Conservation (phyloP, 2,888 invertebrate genomes). For the Agrilus cyanescens region DNA sequence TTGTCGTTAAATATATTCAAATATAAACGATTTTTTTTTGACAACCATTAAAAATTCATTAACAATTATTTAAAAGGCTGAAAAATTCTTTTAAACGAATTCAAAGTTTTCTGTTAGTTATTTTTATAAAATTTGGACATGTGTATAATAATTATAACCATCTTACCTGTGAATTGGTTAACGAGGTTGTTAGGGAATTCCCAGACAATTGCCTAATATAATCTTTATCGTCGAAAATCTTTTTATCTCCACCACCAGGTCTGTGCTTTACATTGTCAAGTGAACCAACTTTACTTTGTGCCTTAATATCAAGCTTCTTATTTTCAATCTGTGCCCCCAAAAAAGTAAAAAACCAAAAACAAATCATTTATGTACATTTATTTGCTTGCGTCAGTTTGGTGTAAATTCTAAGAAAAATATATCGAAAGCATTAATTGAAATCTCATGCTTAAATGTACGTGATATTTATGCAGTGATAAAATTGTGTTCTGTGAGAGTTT, state of each 20-base stretch:
- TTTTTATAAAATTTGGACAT: too few relatives aligned
- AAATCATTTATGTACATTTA: not conserved
- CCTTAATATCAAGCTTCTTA: constrained; percentile 86
- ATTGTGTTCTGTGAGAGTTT: too few relatives aligned
- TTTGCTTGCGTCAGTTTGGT: not conserved
- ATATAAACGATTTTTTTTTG: too few relatives aligned
- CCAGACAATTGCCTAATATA: constrained; percentile 65
- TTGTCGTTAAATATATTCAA: not conserved
- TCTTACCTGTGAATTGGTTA: constrained; percentile 44
- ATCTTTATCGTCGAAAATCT: constrained; percentile 86
- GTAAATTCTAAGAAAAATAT: not conserved
- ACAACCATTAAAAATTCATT: too few relatives aligned
- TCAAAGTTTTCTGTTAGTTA: too few relatives aligned
- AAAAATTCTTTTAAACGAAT: too few relatives aligned
- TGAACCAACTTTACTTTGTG: constrained; percentile 84
- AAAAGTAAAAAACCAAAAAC: constrained; percentile 5
- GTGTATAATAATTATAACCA: not conserved
- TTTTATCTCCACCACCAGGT: constrained; percentile 88
- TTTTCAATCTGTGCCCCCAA: constrained; percentile 60
- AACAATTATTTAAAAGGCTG: too few relatives aligned
- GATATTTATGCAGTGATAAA: too few relatives aligned
- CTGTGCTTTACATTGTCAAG: constrained; percentile 83
- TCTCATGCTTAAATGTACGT: too few relatives aligned
- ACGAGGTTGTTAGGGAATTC: constrained; percentile 40
- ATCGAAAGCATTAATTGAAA: too few relatives aligned